Conservation (phyloP, 2,113 vertebrate genomes). For the Garra rufa region DNA sequence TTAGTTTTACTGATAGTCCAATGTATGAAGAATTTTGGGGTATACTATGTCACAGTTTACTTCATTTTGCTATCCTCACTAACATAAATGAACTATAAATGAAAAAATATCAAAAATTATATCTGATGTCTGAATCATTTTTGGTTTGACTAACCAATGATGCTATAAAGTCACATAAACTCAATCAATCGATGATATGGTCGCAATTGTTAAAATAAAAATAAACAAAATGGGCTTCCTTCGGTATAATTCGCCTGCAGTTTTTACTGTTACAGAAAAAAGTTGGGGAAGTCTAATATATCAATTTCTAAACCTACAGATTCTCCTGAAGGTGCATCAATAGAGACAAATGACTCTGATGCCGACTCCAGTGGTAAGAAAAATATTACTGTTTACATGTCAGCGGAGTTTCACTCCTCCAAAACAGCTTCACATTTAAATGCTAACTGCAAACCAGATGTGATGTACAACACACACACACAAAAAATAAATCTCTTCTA, state of each 20-base stretch:
- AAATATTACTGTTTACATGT: background rate
- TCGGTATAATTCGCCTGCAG: background rate
- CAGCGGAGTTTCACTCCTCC: background rate
- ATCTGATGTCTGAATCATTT: too few species aligned
- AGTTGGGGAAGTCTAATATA: background rate
- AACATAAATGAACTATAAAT: too few species aligned
- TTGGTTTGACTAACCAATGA: too few species aligned
- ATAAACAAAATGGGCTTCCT: background rate
- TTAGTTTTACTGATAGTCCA: too few species aligned
- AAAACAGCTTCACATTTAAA: background rate
- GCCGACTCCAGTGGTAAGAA: constrained; percentile 32
- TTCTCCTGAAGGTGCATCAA: constrained; percentile 1
- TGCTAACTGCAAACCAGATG: background rate
- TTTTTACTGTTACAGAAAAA: background rate
- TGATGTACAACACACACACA: background rate
- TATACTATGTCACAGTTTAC: too few species aligned
- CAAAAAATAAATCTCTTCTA: background rate
- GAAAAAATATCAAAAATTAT: too few species aligned
- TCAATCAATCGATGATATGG: too few species aligned
- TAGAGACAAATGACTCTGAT: constrained; percentile 32
- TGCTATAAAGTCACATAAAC: too few species aligned
- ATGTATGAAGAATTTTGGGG: too few species aligned
- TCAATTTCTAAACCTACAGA: background rate
- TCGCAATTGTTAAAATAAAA: too few species aligned
- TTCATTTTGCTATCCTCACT: too few species aligned